phyloP scores from a whole-genome alignment of 1,140 invertebrate genomes.

The Lasaia peninsularis region DNA sequence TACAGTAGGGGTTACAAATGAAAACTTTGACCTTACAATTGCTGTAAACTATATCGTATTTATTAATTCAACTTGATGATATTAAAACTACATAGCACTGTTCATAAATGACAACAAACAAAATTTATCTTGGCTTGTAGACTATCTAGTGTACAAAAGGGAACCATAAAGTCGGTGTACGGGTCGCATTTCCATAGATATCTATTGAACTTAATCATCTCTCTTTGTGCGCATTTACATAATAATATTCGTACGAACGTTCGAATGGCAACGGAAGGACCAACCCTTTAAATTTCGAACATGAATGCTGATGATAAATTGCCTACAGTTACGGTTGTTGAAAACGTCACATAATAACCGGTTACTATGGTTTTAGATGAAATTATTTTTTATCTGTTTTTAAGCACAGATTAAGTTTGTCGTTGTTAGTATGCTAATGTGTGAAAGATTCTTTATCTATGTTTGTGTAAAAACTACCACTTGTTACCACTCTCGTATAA shows the following conservation, averaged over 20 bases:
- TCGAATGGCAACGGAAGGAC: neutral
- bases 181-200: slow-evolving; percentile 32
- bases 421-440: too few species aligned
- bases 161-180: slow-evolving; percentile 30
- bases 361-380: neutral
- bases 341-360: neutral
- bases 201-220: slow-evolving; percentile 22
- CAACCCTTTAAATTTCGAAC: slow-evolving; percentile 13
- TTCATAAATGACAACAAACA: slow-evolving; percentile 13
- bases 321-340: neutral
- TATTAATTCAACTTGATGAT: too few species aligned
- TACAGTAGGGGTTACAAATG: too few species aligned
- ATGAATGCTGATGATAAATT: neutral
- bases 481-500: too few species aligned
- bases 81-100: neutral
- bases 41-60: too few species aligned
- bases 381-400: too few species aligned
- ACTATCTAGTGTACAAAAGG: slow-evolving; percentile 24
- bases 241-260: slow-evolving; percentile 15
- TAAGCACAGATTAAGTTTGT: too few species aligned
- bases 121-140: slow-evolving; percentile 18
- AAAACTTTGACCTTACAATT: too few species aligned
- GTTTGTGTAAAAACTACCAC: too few species aligned
- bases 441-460: too few species aligned
- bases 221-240: slow-evolving; percentile 17